Percentiles rank a stretch among this genome's conserved stretches.
These are phyloP conservation scores for Sphyrna mokarran DNA, from an alignment of 2,113 vertebrate species.

Conservation along the genomic window DNA sequence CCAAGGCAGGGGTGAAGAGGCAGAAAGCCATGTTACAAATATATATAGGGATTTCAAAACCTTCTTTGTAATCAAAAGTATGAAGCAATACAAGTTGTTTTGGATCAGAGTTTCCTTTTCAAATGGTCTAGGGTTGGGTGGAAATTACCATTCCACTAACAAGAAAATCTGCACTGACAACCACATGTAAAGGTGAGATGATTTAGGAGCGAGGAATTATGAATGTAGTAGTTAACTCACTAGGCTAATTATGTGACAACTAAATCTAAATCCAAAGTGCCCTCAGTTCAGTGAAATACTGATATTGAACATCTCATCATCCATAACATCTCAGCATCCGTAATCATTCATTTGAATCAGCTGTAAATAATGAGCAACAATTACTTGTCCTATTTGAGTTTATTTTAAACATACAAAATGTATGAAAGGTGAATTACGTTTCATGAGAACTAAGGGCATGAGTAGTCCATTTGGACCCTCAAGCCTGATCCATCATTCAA, in stretches of 20 bases:
- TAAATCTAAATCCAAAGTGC: not conserved
- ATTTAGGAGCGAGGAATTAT: not conserved
- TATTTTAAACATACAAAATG: not conserved
- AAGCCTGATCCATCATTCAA: not conserved
- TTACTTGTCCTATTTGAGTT: not conserved
- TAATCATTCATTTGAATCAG: not conserved
- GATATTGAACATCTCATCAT: not conserved
- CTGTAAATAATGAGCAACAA: not conserved
- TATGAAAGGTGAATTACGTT: not conserved
- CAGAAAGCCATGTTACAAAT: not conserved
- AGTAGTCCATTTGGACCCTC: not conserved
- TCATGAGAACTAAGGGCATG: not conserved
- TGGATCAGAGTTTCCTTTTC: not conserved
- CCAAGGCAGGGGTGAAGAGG: not conserved
- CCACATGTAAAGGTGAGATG: not conserved
- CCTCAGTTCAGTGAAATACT: not conserved
- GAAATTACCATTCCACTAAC: not conserved
- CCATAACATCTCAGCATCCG: not conserved
- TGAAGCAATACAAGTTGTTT: not conserved
- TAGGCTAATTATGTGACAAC: not conserved
- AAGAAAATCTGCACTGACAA: not conserved
- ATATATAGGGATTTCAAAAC: not conserved
- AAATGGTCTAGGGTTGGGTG: not conserved
- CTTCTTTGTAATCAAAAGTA: not conserved
- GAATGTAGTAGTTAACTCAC: not conserved